Conservation (phyloP, 2,113 vertebrate genomes). For the Pluvialis apricaria region DNA sequence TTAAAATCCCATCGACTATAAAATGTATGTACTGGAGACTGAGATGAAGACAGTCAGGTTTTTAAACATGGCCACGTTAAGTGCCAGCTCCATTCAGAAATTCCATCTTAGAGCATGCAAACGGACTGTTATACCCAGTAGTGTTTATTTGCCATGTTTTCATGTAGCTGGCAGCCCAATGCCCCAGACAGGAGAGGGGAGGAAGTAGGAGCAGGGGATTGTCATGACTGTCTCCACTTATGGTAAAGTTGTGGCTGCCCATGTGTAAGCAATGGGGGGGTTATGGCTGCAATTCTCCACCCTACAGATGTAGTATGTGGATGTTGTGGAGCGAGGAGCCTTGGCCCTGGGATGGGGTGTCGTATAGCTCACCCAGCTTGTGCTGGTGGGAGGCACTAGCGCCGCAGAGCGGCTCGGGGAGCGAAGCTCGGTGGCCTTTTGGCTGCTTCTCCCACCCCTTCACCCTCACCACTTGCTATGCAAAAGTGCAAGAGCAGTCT, state of each 20-base stretch:
- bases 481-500: neutral
- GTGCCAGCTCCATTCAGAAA: neutral
- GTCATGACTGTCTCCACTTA: neutral
- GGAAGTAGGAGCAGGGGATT: neutral
- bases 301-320: fast-evolving
- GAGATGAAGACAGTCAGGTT: neutral
- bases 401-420: neutral
- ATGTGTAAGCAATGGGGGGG: neutral
- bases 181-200: neutral
- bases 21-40: neutral
- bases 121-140: neutral
- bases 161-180: neutral
- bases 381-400: neutral
- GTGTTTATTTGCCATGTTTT: neutral
- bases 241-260: neutral
- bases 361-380: neutral
- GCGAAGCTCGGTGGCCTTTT: neutral
- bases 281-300: neutral
- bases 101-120: neutral
- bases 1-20: neutral
- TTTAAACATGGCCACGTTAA: fast-evolving
- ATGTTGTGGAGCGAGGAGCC: neutral
- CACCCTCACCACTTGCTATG: neutral
- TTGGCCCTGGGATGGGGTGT: neutral
- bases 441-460: neutral